Evolutionary conservation across 1,140 invertebrate species (phyloP).

Genomic region (Pseudoatta argentina): DNA sequence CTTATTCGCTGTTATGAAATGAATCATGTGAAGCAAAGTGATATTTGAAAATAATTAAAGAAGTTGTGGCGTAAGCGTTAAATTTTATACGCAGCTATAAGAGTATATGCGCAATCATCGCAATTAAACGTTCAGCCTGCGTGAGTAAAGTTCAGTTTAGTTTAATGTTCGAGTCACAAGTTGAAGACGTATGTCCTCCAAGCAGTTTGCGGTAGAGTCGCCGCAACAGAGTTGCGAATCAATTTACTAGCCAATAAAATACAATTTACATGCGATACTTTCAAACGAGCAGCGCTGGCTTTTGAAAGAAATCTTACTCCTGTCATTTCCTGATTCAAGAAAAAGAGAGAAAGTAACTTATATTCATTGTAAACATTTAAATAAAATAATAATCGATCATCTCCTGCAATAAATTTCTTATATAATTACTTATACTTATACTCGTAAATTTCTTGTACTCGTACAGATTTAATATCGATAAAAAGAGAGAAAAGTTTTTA

Average conservation of each 20-base stretch:
- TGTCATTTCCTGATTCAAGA: neutral
- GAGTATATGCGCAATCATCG: neutral
- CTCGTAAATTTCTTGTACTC: neutral
- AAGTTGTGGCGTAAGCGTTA: neutral
- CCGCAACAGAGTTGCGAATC: constrained; percentile 49
- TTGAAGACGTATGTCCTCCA: neutral
- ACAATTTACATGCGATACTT: constrained; percentile 38
- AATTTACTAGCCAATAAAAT: constrained; percentile 53
- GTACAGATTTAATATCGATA: neutral
- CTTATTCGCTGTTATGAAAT: neutral
- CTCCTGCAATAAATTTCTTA: neutral
- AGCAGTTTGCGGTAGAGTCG: neutral
- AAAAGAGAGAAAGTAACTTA: neutral
- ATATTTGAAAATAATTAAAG: neutral
- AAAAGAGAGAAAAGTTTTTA: neutral
- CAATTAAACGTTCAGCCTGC: constrained; percentile 12
- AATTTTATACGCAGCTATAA: constrained; percentile 1
- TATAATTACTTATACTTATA: no score
- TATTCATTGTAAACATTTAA: neutral
- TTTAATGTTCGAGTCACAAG: constrained; percentile 39
- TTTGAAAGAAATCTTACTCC: neutral
- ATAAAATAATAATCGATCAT: neutral
- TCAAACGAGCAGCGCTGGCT: neutral
- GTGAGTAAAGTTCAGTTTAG: constrained; percentile 14
- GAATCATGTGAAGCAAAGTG: neutral